Percentiles rank a stretch among this genome's conserved stretches.
Conservation (phyloP, 37 sponge, comb jelly and placozoan species). For the Axinella damicornis region DNA sequence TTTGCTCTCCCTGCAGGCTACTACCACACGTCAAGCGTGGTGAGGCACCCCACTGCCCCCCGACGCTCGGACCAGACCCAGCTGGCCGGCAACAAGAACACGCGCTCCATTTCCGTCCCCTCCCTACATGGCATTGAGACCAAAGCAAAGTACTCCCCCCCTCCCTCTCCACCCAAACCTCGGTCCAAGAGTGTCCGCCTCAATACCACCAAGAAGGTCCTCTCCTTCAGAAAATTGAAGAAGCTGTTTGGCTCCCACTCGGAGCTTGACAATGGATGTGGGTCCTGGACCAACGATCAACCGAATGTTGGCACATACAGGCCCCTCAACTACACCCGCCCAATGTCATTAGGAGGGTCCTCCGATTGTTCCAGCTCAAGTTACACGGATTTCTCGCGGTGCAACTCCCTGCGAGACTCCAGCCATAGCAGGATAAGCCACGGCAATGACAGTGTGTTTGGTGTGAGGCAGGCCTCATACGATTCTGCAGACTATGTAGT, state of each 20-base stretch:
- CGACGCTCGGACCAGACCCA: slow-evolving; percentile 35
- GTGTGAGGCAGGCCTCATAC: slow-evolving; percentile 30
- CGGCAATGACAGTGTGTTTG: slow-evolving; percentile 17
- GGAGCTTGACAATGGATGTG: slow-evolving; percentile 44
- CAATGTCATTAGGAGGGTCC: slow-evolving; percentile 65
- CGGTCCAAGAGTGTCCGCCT: slow-evolving; percentile 62
- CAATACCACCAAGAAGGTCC: slow-evolving; percentile 27
- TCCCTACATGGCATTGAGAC: slow-evolving; percentile 26
- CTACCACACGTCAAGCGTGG: slow-evolving; percentile 19
- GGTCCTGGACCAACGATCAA: neutral
- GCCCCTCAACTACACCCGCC: slow-evolving; percentile 29
- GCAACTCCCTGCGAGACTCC: slow-evolving; percentile 60
- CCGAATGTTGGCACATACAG: slow-evolving; percentile 34
- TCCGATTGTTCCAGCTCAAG: slow-evolving; percentile 70
- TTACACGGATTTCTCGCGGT: slow-evolving; percentile 44
- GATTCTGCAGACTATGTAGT: slow-evolving; percentile 45
- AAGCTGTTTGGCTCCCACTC: slow-evolving; percentile 52
- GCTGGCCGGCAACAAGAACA: neutral
- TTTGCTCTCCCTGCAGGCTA: neutral
- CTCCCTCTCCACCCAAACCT: slow-evolving; percentile 47
- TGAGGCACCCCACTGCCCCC: slow-evolving; percentile 36
- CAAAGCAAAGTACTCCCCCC: slow-evolving; percentile 27
- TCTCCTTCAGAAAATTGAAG: slow-evolving; percentile 35
- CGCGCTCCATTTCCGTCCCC: slow-evolving; percentile 63
- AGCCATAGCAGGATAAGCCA: slow-evolving; percentile 54